Conservation (phyloP, 2,888 invertebrate genomes). For the Perithous albicinctus region DNA sequence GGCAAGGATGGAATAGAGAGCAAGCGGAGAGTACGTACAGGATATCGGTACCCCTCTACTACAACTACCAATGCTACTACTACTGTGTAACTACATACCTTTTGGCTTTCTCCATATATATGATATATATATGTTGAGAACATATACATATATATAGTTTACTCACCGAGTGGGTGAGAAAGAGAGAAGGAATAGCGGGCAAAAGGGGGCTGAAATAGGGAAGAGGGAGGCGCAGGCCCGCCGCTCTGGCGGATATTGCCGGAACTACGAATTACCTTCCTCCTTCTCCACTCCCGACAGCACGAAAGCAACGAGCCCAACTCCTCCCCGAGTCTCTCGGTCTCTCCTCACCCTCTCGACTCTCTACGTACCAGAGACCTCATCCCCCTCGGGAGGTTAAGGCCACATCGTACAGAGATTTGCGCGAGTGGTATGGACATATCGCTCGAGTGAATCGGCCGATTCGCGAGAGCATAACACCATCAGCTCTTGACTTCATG, state of each 20-base stretch:
- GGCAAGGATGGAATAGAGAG: conserved; percentile 62
- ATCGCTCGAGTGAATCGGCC: conserved; percentile 66
- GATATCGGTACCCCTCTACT: conserved; percentile 60
- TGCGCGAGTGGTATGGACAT: conserved; percentile 66
- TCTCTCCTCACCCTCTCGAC: conserved; percentile 13
- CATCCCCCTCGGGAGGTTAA: conserved; percentile 63
- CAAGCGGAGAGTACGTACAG: conserved; percentile 52
- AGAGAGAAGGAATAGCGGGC: conserved; percentile 22
- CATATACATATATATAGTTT: conserved; percentile 33
- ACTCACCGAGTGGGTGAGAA: conserved; percentile 28
- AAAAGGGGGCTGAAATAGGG: conserved; percentile 53
- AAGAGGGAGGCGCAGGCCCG: conserved; percentile 71
- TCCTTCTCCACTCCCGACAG: conserved; percentile 64
- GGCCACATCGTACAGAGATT: conserved; percentile 69
- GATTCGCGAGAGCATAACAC: conserved; percentile 67
- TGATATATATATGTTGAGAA: conserved; percentile 8
- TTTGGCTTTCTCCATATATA: conserved; percentile 49
- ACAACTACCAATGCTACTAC: conserved; percentile 37
- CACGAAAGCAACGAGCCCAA: conserved; percentile 71
- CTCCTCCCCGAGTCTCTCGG: conserved; percentile 36
- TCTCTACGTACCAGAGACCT: conserved; percentile 12
- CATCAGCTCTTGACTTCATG: conserved; percentile 45
- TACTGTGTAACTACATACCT: conserved; percentile 48
- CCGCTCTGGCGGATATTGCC: conserved; percentile 80
- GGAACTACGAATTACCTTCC: conserved; percentile 77